phyloP scores from a whole-genome alignment of 2,797 vertebrate species.

The Etheostoma nigrum region DNA sequence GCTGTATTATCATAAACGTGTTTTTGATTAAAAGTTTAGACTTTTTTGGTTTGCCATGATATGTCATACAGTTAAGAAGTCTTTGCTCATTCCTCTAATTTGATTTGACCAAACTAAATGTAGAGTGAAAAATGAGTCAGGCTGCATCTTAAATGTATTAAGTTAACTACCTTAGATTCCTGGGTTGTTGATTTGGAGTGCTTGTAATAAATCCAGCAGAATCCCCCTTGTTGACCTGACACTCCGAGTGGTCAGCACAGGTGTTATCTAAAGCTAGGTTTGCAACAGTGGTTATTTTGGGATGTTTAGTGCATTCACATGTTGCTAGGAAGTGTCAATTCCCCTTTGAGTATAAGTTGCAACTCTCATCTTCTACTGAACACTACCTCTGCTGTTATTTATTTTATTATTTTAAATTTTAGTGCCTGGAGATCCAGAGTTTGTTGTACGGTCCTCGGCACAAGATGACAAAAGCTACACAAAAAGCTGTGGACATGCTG shows the following conservation, averaged over 20 bases:
- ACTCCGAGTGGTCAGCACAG: constrained; percentile 53
- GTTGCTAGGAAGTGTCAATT: constrained; percentile 73
- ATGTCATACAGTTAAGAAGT: constrained; percentile 8
- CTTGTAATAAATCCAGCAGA: constrained; percentile 40
- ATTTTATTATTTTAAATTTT: constrained; percentile 30
- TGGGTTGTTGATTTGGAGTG: constrained; percentile 22
- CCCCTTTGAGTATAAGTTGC: constrained; percentile 42
- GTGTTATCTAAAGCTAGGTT: constrained; percentile 68
- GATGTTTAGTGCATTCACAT: constrained; percentile 73
- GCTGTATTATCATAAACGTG: constrained; percentile 29
- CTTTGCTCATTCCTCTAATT: constrained; percentile 9
- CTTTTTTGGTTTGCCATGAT: not conserved
- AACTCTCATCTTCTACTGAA: constrained; percentile 55
- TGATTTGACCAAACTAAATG: constrained; percentile 33
- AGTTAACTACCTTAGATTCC: constrained; percentile 21
- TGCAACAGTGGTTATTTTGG: constrained; percentile 78
- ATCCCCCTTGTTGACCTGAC: constrained; percentile 46
- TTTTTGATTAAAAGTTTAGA: constrained; percentile 20
- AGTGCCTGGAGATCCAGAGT: constrained; percentile 84
- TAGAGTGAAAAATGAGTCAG: constrained; percentile 18
- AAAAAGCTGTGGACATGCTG: constrained; percentile 81
- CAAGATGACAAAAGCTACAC: constrained; percentile 80
- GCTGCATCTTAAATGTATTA: constrained; percentile 13
- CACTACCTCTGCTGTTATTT: constrained; percentile 29
- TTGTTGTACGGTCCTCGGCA: constrained; percentile 79